Evolutionary conservation across 1,140 invertebrate species (phyloP), one percentile per base, ranked within the genome.

Genomic region (Drosophila mayri): DNA sequence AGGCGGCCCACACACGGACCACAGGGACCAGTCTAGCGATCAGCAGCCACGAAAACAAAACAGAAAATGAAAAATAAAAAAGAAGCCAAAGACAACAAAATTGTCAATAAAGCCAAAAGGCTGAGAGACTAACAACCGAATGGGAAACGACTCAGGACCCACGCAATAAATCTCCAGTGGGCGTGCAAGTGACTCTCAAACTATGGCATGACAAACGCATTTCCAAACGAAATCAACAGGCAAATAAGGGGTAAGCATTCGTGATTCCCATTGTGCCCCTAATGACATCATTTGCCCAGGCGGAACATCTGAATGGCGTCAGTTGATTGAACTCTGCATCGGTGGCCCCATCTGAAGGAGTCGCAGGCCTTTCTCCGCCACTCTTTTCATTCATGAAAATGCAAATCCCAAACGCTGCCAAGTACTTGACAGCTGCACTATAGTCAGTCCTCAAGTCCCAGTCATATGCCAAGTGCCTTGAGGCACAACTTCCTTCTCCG

Each of bases 311-410:
- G 59, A 76, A 63, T 84, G 72, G 41, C 73, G 59, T 81, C 76
- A 47, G 77, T 84, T 87, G 79, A 88, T 87, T 87, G 83, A 88
- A 83, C 71, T 58, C 82, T 70, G 79, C 87, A 73, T 87, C 76
- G 76, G 63, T 85, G 49, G 62, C 52, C 40, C 37, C 63, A 61
- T 59, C 71, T 59, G 58, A 73, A 76, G 63, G 47, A 63, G 43
- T 47, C 14, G 47, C 25, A 70, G 57, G 65, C 84, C 83, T 87
- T 87, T 87, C 83, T 88, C 84, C 25, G 54, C 63, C 50, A 44
- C 46, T 50, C 59, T 57, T 57, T 90, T 71, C 84, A 88, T 88
- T 88, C 84, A 88, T 88, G 68, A 84, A 88, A 88, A 88, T 90
- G 80, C 81, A 88, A 90, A 87, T 88, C 76, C 73, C 64, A 22